Evolutionary conservation across 2,888 invertebrate genomes (phyloP).

Genomic region (Trilocha varians): DNA sequence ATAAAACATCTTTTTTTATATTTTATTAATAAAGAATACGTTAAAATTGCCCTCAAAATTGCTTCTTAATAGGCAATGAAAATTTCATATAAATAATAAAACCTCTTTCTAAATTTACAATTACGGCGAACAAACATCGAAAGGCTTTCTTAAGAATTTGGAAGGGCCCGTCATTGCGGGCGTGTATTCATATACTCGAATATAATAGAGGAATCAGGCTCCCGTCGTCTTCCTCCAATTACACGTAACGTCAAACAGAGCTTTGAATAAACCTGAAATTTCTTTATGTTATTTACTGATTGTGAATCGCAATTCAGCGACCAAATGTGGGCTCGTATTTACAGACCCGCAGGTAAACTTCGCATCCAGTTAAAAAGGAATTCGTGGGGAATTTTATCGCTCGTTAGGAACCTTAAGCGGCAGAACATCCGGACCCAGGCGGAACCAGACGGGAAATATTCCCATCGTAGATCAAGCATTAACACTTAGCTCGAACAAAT

Average conservation of each 20-base stretch:
- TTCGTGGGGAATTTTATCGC: slow-evolving; percentile 60
- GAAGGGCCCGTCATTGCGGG: background rate
- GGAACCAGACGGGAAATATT: background rate
- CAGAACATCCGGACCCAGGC: slow-evolving; percentile 27
- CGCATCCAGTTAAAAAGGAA: slow-evolving; percentile 62
- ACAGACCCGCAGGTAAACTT: slow-evolving; percentile 67
- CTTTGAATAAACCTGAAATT: slow-evolving; percentile 32
- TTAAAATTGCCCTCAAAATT: background rate
- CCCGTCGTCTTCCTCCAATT: slow-evolving; percentile 19
- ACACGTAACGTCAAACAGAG: slow-evolving; percentile 22
- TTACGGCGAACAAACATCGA: background rate
- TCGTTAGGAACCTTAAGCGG: slow-evolving; percentile 63
- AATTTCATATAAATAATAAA: background rate
- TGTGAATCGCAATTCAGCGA: slow-evolving; percentile 54
- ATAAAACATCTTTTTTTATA: too few species aligned
- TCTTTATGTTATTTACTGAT: slow-evolving; percentile 48
- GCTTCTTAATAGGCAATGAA: background rate
- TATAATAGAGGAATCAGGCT: slow-evolving; percentile 17
- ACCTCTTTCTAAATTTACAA: background rate
- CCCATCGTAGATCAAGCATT: background rate
- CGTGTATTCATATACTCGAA: slow-evolving; percentile 8
- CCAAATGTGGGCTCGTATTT: slow-evolving; percentile 64
- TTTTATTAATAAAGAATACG: too few species aligned
- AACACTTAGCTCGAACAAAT: background rate
- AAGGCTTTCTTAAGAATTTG: background rate